Conservation (phyloP, 2,797 vertebrate genomes). For the Pipistrellus nathusii region DNA sequence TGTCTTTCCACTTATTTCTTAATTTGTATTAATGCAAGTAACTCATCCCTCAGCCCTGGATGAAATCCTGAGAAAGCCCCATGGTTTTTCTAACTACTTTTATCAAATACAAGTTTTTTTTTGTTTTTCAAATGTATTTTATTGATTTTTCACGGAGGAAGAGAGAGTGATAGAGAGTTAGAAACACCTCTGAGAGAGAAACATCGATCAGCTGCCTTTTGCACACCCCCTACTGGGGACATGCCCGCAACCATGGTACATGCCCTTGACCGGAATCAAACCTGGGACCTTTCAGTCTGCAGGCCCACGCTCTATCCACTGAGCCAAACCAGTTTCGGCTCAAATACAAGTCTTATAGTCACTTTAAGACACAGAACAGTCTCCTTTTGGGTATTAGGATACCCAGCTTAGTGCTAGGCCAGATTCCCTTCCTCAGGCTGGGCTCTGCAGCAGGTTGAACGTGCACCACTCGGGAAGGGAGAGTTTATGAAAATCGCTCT, state of each 20-base stretch:
- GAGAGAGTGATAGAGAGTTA: too few relatives aligned
- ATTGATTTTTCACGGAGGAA: too few relatives aligned
- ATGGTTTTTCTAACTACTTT: conserved; percentile 41
- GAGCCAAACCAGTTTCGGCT: too few relatives aligned
- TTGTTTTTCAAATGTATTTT: too few relatives aligned
- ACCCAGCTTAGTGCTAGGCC: not conserved
- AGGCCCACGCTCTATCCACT: too few relatives aligned
- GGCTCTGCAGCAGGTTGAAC: not conserved
- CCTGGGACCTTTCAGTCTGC: too few relatives aligned
- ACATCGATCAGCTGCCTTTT: too few relatives aligned
- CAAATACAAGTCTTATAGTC: conserved; percentile 15
- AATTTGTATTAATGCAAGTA: not conserved
- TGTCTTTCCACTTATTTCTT: not conserved
- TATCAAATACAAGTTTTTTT: conserved; percentile 69
- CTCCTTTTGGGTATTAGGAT: not conserved
- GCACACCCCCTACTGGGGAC: too few relatives aligned
- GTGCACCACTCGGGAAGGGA: not conserved
- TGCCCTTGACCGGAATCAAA: too few relatives aligned
- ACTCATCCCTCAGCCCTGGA: not conserved
- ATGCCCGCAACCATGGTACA: too few relatives aligned
- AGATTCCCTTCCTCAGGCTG: not conserved
- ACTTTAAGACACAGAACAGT: not conserved
- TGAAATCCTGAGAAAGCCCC: not conserved
- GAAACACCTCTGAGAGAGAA: too few relatives aligned
- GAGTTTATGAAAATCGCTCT: not conserved